Base-by-base conservation (phyloP, 1,140 invertebrate genomes). In the Caenorhabditis remanei region DNA sequence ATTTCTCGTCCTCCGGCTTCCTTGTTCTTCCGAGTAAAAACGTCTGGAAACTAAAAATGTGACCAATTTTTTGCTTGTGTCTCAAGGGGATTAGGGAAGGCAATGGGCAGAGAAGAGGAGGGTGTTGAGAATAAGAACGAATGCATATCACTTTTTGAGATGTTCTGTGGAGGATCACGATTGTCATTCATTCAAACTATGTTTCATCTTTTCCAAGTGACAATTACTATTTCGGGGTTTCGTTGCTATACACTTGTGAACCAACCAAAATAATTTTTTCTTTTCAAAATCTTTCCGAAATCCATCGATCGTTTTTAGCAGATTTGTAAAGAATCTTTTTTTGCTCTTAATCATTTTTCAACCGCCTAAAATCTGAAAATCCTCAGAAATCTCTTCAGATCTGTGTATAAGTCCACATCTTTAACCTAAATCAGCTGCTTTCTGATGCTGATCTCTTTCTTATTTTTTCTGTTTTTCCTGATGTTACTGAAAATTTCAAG, bases 21-120 rank as follows among this genome's bases (percentile, higher is more conserved):
- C 19, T 71, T 19, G n/a, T 43, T 71, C 14, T 24, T 71, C 21
- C 65, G 5, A 43, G 13, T 43, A 43, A 71, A 71, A 71, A 21
- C 65, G 41, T 71, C 65, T 71, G 65, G 65, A 71, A 71, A 71
- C 65, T 71, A 41, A 71, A 71, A 71, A 71, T 71, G 65, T 46
- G 65, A 71, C 65, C 65, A 71, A 71, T 71, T 71, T 71, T 71
- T 71, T 24, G 21, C n/a, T 24, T 13, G 24, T 63, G 50, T 65
- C 65, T 71, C 65, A 43, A 46, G 65, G 65, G 65, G 65, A 71
- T 71, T 71, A 71, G 21, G n/a, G 41, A n/a, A 21, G 19, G 19
- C 7, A 58, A 7, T 58, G 56, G 19, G n/a, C 13, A 21, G 32
- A 63, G 24, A 19, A 32, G 61, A 19, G 55, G 19, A 6, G 65